Evolutionary conservation across 2,113 vertebrate species (phyloP).

Genomic region (Pangasianodon gigas): DNA sequence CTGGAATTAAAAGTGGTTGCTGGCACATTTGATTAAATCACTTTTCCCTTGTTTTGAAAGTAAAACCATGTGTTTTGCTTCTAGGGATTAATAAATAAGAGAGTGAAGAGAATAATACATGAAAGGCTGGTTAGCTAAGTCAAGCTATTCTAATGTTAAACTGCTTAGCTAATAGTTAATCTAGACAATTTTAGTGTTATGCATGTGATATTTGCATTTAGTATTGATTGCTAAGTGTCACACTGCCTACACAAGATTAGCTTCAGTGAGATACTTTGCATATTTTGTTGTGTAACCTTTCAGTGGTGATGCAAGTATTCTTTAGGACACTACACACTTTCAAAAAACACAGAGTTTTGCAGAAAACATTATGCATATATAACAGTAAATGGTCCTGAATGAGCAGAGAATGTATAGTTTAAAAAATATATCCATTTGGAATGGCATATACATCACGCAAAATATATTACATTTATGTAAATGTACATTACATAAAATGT

Average conservation of each 20-base stretch:
- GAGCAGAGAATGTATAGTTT: background rate
- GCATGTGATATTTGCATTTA: background rate
- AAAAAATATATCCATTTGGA: background rate
- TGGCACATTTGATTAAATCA: background rate
- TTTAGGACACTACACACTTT: background rate
- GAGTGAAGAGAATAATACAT: background rate
- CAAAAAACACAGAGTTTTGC: background rate
- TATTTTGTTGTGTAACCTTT: background rate
- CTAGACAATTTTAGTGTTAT: background rate
- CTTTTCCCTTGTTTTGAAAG: background rate
- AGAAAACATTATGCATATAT: too few relatives aligned
- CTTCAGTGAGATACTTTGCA: background rate
- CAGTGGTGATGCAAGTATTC: too few relatives aligned
- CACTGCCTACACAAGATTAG: background rate
- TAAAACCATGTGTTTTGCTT: background rate
- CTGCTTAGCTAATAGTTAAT: background rate
- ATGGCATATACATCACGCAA: background rate
- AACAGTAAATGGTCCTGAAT: background rate
- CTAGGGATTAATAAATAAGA: background rate
- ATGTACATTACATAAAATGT: too few relatives aligned
- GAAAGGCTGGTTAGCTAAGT: background rate
- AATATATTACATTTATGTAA: too few relatives aligned
- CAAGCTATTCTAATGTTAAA: background rate
- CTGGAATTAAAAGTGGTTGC: background rate
- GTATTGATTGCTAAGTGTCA: background rate